Base-by-base conservation (phyloP, 2,113 vertebrate species). In the Phasianus colchicus region DNA sequence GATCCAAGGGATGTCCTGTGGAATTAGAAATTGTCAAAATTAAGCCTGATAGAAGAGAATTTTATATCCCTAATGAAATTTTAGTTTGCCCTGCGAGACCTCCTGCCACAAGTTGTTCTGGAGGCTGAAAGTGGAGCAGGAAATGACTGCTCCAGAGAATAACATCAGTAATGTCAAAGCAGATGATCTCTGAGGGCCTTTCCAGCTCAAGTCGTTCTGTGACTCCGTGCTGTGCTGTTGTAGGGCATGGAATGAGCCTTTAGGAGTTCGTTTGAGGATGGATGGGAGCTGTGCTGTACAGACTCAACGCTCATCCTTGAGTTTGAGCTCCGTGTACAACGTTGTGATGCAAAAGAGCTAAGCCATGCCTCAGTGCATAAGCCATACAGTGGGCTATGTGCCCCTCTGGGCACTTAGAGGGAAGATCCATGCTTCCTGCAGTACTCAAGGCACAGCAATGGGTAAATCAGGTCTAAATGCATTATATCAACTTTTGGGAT, bases 181-280 rank as follows among this genome's bases (percentile, higher is more conserved):
- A 32, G 54, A 11, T 32, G 54, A 57, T 57, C 54, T 32, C 54
- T 32, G 15, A 57, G 54, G 54, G 29, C 54, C 17, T 11, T 32
- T 17, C 54, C 54, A 57, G 29, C 52, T 54, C 52, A 22, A 29
- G 27, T 27, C 27, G 14, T 54, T 29, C 52, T 29, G 27, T 29
- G 14, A 29, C 27, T 16, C 24, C 14, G 50, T 52, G 50, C 50
- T 27, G 4, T 52, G 19, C 30, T 1, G 0, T 4, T 0, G 2
- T 0, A 4, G 20, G 1, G 17, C 0, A 0, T 9, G 13, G 45
- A 3, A 45, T 13, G n/a, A 47, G 22, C 9, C 57, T 30, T 5
- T 25, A 38, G 21, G 54, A 25, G 29, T 1, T 18, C 9, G 10
- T 25, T 24, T 32, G 22, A 13, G 32, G 52, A 14, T 12, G 25